Evolutionary conservation across 2,797 vertebrate genomes (phyloP).

Genomic region (Austrolebias charrua): DNA sequence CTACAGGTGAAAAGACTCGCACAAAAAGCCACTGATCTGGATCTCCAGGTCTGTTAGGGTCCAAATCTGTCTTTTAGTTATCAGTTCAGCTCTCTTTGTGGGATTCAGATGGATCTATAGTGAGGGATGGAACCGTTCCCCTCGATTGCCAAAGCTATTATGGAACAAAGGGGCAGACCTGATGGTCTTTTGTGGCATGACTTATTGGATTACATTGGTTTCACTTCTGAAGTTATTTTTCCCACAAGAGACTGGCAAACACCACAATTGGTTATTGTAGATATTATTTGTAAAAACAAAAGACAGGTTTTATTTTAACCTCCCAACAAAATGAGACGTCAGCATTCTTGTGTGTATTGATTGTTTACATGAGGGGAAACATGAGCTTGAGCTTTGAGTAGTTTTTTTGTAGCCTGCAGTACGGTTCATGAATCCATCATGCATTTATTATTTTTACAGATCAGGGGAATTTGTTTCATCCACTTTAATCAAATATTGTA

Average conservation of each 20-base stretch:
- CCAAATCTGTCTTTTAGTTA: slow-evolving; percentile 45
- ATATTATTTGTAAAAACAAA: slow-evolving; percentile 3
- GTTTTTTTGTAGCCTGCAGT: background rate
- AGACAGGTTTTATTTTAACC: background rate
- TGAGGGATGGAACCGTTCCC: slow-evolving; percentile 40
- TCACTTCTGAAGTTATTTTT: slow-evolving; percentile 16
- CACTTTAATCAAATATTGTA: slow-evolving; percentile 30
- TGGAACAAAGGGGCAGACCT: slow-evolving; percentile 18
- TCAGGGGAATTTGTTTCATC: slow-evolving; percentile 10
- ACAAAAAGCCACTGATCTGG: slow-evolving; percentile 15
- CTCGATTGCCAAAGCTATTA: slow-evolving; percentile 40
- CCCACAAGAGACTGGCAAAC: slow-evolving; percentile 3
- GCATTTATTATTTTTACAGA: slow-evolving; percentile 26
- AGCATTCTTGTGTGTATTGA: slow-evolving; percentile 35
- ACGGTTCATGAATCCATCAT: background rate
- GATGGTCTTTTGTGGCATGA: slow-evolving; percentile 20
- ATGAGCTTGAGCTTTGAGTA: background rate
- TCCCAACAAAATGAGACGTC: slow-evolving; percentile 8
- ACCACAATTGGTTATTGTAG: background rate
- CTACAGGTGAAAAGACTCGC: background rate
- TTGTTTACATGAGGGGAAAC: slow-evolving; percentile 18
- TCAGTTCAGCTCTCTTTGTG: slow-evolving; percentile 34
- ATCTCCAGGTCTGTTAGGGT: slow-evolving; percentile 47
- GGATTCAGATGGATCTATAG: slow-evolving; percentile 48
- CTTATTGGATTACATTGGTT: slow-evolving; percentile 27